A percentile compares a stretch with the other conserved stretches of the same genome.
phyloP scores from a whole-genome alignment of 1,140 invertebrate genomes.

The Magallana gigas region DNA sequence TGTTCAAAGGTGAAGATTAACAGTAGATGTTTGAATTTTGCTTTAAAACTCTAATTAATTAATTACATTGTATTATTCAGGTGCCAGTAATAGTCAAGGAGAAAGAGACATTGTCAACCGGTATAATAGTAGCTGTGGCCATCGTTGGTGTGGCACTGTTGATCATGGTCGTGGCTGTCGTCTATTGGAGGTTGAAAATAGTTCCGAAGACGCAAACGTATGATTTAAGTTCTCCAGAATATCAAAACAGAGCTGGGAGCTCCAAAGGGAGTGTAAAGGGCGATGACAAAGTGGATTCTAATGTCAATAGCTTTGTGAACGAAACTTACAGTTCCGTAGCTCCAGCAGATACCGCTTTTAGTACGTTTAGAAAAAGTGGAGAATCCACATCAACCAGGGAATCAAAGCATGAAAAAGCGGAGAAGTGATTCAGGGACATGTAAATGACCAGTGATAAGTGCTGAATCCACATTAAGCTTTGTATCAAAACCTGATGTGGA shows the following conservation, averaged over 20 bases:
- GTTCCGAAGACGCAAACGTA: slow-evolving; percentile 64
- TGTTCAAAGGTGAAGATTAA: no score
- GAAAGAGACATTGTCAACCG: not conserved
- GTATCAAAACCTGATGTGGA: no score
- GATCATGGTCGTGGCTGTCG: slow-evolving; percentile 40
- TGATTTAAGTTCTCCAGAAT: slow-evolving; percentile 31
- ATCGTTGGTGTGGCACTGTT: slow-evolving; percentile 47
- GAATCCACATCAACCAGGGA: not conserved
- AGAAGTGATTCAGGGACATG: no score
- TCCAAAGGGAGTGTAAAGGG: not conserved
- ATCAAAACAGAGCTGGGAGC: not conserved
- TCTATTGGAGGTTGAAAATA: slow-evolving; percentile 63
- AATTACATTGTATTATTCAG: not conserved
- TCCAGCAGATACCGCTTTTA: not conserved
- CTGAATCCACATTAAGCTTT: no score
- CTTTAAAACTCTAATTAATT: no score
- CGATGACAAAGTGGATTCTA: not conserved
- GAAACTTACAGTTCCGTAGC: not conserved
- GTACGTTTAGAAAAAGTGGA: slow-evolving; percentile 6
- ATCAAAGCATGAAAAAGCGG: not conserved
- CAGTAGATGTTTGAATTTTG: no score
- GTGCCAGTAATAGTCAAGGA: not conserved
- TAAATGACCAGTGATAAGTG: no score
- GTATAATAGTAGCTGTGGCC: not conserved
- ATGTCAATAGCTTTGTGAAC: not conserved